These are phyloP conservation scores for Vidua macroura DNA, from an alignment of 2,113 vertebrate species.

Conservation along the genomic window DNA sequence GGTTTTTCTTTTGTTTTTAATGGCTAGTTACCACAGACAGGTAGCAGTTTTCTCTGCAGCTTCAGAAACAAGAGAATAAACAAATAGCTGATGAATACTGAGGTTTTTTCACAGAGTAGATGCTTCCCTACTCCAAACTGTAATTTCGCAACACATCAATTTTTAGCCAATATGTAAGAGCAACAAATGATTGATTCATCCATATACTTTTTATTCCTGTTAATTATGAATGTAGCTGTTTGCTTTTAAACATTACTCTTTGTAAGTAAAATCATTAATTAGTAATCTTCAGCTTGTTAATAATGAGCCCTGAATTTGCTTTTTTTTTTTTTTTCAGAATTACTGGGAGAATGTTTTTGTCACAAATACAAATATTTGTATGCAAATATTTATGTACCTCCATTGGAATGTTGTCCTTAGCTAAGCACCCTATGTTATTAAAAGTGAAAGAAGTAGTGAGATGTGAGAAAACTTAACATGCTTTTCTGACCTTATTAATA, in stretches of 20 bases:
- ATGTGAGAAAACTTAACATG: background rate
- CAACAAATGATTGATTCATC: background rate
- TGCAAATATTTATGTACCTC: background rate
- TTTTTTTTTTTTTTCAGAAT: background rate
- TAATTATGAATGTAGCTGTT: background rate
- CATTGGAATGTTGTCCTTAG: background rate
- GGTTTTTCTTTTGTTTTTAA: background rate
- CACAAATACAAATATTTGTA: background rate
- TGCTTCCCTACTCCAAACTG: background rate
- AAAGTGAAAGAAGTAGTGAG: background rate
- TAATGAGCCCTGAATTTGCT: background rate
- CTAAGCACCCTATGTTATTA: background rate
- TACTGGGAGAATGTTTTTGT: background rate
- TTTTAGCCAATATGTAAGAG: conserved; percentile 13
- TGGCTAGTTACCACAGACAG: conserved; percentile 12
- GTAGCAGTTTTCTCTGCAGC: conserved; percentile 20
- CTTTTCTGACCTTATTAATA: background rate
- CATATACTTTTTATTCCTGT: background rate
- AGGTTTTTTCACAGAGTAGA: background rate
- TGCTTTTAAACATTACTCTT: conserved; percentile 19
- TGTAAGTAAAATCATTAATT: background rate
- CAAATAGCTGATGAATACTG: background rate
- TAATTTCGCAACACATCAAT: background rate
- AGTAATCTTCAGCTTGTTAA: background rate
- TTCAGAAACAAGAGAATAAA: conserved; percentile 18